Evolutionary conservation across 1,140 invertebrate genomes (phyloP).

Genomic region (Conus betulinus): DNA sequence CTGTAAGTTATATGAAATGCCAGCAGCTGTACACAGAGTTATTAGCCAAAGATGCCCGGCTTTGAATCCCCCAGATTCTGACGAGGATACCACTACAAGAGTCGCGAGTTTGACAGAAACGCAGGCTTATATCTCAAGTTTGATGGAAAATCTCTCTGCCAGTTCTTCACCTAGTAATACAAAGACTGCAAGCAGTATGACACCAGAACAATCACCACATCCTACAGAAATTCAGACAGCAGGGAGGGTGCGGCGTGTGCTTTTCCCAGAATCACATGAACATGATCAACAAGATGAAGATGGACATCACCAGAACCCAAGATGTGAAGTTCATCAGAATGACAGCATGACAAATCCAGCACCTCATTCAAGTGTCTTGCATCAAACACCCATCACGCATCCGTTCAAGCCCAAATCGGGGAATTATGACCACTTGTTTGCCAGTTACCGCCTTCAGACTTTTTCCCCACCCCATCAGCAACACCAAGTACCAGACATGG

Average conservation of each 20-base stretch:
- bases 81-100: background rate
- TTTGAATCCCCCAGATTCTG: background rate
- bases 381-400: background rate
- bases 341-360: background rate
- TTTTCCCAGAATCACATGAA: background rate
- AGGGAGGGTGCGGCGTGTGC: background rate
- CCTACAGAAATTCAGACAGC: background rate
- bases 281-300: background rate
- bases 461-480: background rate
- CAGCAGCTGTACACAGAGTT: slow-evolving; percentile 5
- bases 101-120: background rate
- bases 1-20: background rate
- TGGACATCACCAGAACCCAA: background rate
- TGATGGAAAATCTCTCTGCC: background rate
- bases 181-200: background rate
- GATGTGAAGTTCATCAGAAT: background rate
- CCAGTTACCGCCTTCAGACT: background rate
- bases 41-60: slow-evolving; percentile 2
- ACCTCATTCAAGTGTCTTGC: background rate
- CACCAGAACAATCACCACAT: slow-evolving; percentile 1
- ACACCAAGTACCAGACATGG: background rate
- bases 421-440: slow-evolving; percentile 10
- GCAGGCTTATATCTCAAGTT: background rate
- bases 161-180: background rate
- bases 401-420: background rate